phyloP scores from a whole-genome alignment of 2,888 invertebrate species.

The Sisyra terminalis region DNA sequence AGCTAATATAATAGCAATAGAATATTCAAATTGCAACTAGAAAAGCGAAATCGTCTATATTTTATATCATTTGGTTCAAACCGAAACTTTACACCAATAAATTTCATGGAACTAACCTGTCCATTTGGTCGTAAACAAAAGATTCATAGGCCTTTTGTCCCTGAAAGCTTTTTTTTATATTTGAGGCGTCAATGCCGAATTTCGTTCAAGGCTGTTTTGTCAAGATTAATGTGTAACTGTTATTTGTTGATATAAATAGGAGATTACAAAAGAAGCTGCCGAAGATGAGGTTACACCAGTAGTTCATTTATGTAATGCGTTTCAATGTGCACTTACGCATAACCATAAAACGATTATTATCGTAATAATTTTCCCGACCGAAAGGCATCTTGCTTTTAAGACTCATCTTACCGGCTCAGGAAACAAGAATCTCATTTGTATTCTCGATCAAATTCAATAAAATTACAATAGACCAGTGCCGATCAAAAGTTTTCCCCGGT shows the following conservation, averaged over 20 bases:
- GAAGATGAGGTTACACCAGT: neutral
- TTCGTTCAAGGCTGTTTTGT: too few relatives aligned
- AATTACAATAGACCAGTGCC: too few relatives aligned
- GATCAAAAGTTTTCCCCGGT: too few relatives aligned
- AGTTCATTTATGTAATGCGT: neutral
- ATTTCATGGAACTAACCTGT: too few relatives aligned
- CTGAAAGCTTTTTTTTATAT: neutral
- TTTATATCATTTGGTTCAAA: too few relatives aligned
- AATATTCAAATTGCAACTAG: too few relatives aligned
- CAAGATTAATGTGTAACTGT: neutral
- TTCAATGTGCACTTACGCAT: neutral
- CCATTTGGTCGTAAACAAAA: too few relatives aligned
- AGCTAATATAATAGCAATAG: too few relatives aligned
- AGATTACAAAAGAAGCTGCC: neutral
- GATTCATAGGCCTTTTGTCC: neutral
- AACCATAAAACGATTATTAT: neutral
- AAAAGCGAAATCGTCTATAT: too few relatives aligned
- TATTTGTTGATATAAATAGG: neutral
- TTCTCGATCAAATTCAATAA: too few relatives aligned
- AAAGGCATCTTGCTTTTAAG: neutral
- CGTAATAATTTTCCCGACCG: neutral
- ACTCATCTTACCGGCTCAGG: neutral
- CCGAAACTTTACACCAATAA: too few relatives aligned
- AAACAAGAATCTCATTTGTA: too few relatives aligned
- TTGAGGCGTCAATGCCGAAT: neutral